These are phyloP conservation scores for Pterocles gutturalis DNA, from an alignment of 2,113 vertebrate genomes.

Conservation along the genomic window DNA sequence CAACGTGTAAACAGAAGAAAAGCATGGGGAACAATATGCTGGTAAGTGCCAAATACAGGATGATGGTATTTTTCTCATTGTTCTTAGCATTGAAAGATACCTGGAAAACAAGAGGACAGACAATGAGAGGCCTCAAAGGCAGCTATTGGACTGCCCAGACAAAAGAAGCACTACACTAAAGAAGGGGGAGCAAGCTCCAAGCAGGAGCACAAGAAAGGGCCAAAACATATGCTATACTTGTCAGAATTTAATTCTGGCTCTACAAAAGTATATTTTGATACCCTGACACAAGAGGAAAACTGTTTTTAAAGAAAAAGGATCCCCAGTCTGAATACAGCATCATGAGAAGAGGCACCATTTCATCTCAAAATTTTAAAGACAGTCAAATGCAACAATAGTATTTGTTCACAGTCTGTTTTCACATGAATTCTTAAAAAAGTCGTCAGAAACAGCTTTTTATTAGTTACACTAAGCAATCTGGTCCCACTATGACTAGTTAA, in stretches of 20 bases:
- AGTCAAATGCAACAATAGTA: not conserved
- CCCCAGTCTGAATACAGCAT: not conserved
- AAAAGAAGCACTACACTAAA: not conserved
- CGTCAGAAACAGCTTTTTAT: not conserved
- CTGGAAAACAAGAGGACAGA: not conserved
- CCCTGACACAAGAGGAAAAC: not conserved
- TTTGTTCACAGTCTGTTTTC: not conserved
- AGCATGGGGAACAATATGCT: not conserved
- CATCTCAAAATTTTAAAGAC: not conserved
- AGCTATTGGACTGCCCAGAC: not conserved
- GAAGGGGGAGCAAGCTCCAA: not conserved
- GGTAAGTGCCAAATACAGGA: not conserved
- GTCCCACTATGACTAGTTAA: not conserved
- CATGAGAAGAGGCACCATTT: not conserved
- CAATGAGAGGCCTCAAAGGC: not conserved
- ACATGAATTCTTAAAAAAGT: not conserved
- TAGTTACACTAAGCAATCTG: not conserved
- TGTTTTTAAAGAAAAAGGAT: not conserved
- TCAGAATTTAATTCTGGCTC: not conserved
- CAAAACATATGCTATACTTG: not conserved
- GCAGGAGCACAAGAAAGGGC: not conserved
- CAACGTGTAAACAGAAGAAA: not conserved
- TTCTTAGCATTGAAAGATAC: not conserved
- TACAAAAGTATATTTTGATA: not conserved
- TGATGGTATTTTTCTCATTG: not conserved